Conservation (phyloP, 2,888 invertebrate genomes). For the Caenorhabditis angaria region DNA sequence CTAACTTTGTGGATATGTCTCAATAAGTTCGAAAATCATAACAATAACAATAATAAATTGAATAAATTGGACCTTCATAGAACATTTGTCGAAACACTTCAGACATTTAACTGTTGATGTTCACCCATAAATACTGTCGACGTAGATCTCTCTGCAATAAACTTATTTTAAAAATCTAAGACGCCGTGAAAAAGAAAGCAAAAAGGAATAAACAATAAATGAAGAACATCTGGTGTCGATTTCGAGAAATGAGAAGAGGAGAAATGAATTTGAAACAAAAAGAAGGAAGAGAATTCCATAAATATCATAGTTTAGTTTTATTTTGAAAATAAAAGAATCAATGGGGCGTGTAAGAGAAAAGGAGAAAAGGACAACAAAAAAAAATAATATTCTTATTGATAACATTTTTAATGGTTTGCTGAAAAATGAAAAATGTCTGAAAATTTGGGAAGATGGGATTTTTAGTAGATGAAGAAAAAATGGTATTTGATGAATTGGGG, state of each 20-base stretch:
- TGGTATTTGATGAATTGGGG: no score
- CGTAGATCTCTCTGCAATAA: no score
- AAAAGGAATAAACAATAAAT: neutral
- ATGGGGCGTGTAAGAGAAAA: constrained; percentile 3
- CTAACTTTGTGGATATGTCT: constrained; percentile 37
- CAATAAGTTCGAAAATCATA: constrained; percentile 19
- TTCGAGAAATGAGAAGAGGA: neutral
- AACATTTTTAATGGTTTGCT: no score
- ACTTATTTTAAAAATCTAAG: no score
- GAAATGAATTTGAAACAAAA: neutral
- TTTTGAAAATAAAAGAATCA: neutral
- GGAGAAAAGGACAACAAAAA: constrained; percentile 11
- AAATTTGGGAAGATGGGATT: no score
- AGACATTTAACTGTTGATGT: no score
- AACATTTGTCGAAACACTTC: constrained; percentile 22
- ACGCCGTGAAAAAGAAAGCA: neutral
- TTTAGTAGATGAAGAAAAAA: no score
- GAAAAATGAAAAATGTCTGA: no score
- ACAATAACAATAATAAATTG: constrained; percentile 23
- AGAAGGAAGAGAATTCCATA: neutral
- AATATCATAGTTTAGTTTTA: neutral
- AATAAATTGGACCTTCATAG: constrained; percentile 40
- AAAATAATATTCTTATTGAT: constrained; percentile 2
- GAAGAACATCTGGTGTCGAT: neutral
- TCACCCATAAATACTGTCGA: no score